Evolutionary conservation across 1,140 invertebrate species (phyloP), one percentile per base, ranked within the genome.

Genomic region (Saccostrea glomerata): DNA sequence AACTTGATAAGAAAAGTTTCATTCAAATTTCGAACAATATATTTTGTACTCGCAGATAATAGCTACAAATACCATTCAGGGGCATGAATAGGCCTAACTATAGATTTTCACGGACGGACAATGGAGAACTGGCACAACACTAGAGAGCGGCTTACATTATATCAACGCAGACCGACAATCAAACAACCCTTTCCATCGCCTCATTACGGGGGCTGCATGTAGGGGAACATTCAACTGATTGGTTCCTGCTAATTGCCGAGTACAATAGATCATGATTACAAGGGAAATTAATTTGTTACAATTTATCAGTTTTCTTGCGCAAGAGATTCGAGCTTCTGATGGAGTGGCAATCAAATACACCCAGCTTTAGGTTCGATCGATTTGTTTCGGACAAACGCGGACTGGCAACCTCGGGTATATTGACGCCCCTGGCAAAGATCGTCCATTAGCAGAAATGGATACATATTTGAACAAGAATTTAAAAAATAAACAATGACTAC

Each of bases 11-110:
- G 92, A 92, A 92, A 92, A 90, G 91, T 85, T 88, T 89, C 90
- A 91, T 92, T 92, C 92, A 92, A 92, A 92, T 91, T 92, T 92
- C 92, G 90, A 92, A 92, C 92, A 92, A 92, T 92, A 92, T 92
- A 92, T 92, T 92, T 92, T 92, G 90, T 89, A 89, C 77, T 84
- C 82, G 73, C 87, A 92, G 92, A 92, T 92, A 92, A 92, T 92
- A 89, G 92, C 86, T 82, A 86, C 90, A 91, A 92, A 92, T 91
- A 91, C 91, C 89, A 91, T 92, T 92, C 91, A 92, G 77, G 86
- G 87, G 55, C 58, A 85, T 92, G 86, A 91, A 92, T 92, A 89
- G 89, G 77, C 87, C 84, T 87, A 89, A 89, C 91, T 92, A 92
- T 92, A 92, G 92, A 92, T 92, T 92, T 92, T 92, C 91, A 92